Conservation (phyloP, 2,797 vertebrate species). For the Tenualosa thibaudeaui region DNA sequence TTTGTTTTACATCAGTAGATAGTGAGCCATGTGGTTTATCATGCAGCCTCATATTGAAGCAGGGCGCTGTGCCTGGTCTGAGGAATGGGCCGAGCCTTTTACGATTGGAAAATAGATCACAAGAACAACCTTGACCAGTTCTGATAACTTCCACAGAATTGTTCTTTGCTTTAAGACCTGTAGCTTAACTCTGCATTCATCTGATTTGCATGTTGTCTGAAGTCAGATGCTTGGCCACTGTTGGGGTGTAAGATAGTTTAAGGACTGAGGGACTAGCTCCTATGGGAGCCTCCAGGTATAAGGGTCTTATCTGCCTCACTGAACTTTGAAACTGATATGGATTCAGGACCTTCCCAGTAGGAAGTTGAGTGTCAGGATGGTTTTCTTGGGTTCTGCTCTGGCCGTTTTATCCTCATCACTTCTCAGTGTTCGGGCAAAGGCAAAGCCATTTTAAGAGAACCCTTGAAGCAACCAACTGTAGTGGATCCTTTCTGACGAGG, state of each 20-base stretch:
- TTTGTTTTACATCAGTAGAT: too few relatives aligned
- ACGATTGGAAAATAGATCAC: too few relatives aligned
- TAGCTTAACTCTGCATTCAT: too few relatives aligned
- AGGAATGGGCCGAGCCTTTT: too few relatives aligned
- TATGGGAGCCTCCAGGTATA: neutral
- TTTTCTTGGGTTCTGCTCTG: neutral
- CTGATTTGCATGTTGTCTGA: neutral
- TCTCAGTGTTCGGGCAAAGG: neutral
- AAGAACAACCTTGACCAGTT: too few relatives aligned
- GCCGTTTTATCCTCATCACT: neutral
- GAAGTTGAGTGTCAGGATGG: neutral
- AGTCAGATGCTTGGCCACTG: neutral
- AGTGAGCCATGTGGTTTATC: too few relatives aligned
- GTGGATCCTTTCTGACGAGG: neutral
- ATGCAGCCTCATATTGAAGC: too few relatives aligned
- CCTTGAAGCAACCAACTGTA: neutral
- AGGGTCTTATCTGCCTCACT: neutral
- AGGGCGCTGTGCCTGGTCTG: too few relatives aligned
- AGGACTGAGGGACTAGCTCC: neutral
- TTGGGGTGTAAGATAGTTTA: neutral
- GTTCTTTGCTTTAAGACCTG: too few relatives aligned
- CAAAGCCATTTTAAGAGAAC: neutral
- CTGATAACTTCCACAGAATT: too few relatives aligned
- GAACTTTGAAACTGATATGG: neutral
- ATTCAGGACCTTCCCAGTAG: neutral